A percentile compares a stretch with the other conserved stretches of the same genome.
Conservation (phyloP, 1,140 invertebrate genomes). For the Babylonia areolata region DNA sequence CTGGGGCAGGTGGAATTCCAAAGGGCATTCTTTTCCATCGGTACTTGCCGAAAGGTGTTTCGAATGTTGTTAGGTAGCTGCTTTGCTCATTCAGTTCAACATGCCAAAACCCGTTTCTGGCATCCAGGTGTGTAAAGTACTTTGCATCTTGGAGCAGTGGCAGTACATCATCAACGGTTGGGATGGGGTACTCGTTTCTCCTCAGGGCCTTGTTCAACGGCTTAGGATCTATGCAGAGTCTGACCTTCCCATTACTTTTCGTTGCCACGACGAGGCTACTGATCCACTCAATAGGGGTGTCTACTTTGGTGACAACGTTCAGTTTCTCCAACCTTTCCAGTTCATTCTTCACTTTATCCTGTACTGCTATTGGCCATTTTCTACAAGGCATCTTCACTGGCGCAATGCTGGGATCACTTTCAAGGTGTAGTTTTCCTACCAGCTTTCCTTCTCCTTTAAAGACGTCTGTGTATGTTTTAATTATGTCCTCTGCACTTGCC, state of each 20-base stretch:
- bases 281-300: slow-evolving; percentile 43
- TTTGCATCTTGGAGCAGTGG: not conserved
- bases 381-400: no score
- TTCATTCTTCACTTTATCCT: no score
- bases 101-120: slow-evolving; percentile 8
- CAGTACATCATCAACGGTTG: not conserved
- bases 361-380: no score
- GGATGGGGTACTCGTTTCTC: slow-evolving; percentile 45
- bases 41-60: slow-evolving; percentile 45
- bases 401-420: no score
- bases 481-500: no score
- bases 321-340: no score
- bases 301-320: no score
- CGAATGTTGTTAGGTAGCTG: not conserved
- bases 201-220: slow-evolving; percentile 52
- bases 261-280: slow-evolving; percentile 30
- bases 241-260: slow-evolving; percentile 38
- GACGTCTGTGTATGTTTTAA: no score
- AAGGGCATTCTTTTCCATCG: not conserved
- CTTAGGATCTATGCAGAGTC: slow-evolving; percentile 53
- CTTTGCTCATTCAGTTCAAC: not conserved
- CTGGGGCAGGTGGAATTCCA: slow-evolving; percentile 41
- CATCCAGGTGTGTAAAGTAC: not conserved
- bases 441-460: no score
- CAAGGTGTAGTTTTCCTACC: no score